Evolutionary conservation across 2,888 invertebrate genomes (phyloP).

Genomic region (Microplitis deprimator): DNA sequence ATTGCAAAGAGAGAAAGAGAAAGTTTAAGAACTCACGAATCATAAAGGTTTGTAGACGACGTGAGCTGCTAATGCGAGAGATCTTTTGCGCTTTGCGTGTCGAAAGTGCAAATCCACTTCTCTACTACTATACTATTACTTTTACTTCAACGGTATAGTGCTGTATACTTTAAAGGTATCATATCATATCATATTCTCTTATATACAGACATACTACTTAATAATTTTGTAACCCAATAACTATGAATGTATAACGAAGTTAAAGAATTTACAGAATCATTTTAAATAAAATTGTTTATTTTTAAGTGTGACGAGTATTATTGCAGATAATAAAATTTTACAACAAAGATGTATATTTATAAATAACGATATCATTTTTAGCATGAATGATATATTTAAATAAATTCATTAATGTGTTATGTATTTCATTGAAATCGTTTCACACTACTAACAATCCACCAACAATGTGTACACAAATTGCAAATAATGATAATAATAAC

Average conservation of each 20-base stretch:
- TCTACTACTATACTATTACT: not conserved
- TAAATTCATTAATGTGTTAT: no score
- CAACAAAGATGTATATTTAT: no score
- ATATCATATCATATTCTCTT: not conserved
- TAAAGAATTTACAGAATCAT: no score
- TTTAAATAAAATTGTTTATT: no score
- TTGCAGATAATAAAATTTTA: no score
- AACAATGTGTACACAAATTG: no score
- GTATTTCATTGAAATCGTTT: no score
- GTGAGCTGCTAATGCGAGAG: constrained; percentile 28
- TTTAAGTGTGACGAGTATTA: no score
- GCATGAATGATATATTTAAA: no score
- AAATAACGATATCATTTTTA: no score
- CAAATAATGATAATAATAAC: no score
- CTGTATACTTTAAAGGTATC: not conserved
- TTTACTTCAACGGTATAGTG: not conserved
- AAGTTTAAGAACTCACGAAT: constrained; percentile 54
- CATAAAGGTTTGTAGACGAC: constrained; percentile 37
- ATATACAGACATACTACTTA: not conserved
- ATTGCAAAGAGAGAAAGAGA: constrained; percentile 47
- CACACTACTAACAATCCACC: no score
- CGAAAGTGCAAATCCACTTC: constrained; percentile 3
- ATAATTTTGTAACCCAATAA: not conserved
- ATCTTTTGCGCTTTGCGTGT: constrained; percentile 16
- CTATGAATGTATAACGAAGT: not conserved